Conservation (phyloP, 1,140 invertebrate genomes). For the Pseudobourletiella spinata region DNA sequence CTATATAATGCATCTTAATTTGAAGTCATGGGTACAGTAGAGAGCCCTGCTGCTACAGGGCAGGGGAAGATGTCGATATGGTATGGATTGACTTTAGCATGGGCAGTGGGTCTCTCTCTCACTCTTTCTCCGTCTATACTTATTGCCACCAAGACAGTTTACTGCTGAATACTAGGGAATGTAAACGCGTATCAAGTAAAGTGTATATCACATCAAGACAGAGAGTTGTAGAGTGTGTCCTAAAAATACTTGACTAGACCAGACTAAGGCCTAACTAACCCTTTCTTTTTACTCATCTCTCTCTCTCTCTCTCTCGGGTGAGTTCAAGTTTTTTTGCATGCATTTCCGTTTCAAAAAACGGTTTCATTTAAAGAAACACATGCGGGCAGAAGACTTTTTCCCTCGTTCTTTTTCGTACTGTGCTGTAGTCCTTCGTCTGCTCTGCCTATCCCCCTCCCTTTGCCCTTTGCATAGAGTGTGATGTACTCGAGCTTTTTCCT, state of each 20-base stretch:
- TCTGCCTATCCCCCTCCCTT: constrained; percentile 2
- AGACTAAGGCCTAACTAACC: neutral
- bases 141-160: no score
- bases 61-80: no score
- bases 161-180: neutral
- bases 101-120: no score
- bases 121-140: no score
- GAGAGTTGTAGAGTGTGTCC: constrained; percentile 11
- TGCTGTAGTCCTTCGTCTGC: neutral
- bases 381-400: constrained; percentile 19
- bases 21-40: no score
- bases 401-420: neutral
- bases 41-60: no score
- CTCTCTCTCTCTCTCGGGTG: constrained; percentile 13
- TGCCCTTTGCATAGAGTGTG: constrained; percentile 1
- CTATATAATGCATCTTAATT: no score
- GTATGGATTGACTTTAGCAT: no score
- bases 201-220: constrained; percentile 7
- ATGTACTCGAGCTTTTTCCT: neutral
- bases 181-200: neutral
- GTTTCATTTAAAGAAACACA: constrained; percentile 24
- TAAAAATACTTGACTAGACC: constrained; percentile 17
- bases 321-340: constrained; percentile 19
- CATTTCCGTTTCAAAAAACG: constrained; percentile 21
- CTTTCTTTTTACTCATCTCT: neutral